Evolutionary conservation across 2,113 vertebrate genomes (phyloP).

Genomic region (Macquaria australasica): DNA sequence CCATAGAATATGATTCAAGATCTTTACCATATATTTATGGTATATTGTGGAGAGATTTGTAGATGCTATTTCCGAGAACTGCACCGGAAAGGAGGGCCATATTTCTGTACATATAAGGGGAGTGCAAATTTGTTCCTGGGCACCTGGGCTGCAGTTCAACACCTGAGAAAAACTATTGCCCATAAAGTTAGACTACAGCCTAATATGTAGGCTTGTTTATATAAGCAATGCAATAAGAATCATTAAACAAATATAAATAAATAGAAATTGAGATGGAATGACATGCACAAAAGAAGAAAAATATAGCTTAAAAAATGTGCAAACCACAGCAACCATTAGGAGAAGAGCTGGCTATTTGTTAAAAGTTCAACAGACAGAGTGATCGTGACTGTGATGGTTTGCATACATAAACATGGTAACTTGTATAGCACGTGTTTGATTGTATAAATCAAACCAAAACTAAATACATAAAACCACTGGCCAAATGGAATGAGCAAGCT

Average conservation of each 20-base stretch:
- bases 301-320: background rate
- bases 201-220: background rate
- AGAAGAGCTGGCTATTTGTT: background rate
- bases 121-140: background rate
- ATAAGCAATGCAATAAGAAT: background rate
- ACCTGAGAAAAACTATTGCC: constrained; percentile 5
- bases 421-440: background rate
- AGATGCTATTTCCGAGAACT: background rate
- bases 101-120: background rate
- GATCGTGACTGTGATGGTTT: background rate
- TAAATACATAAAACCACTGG: background rate
- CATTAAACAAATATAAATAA: background rate
- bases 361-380: background rate
- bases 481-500: background rate
- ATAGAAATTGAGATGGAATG: background rate
- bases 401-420: background rate
- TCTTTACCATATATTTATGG: constrained; percentile 1
- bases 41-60: constrained; percentile 19
- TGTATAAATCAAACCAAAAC: background rate
- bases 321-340: background rate
- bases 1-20: constrained; percentile 5
- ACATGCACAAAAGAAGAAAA: background rate
- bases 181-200: background rate
- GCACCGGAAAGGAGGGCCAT: background rate
- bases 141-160: background rate